Percentiles rank a stretch among this genome's conserved stretches.
phyloP scores from a whole-genome alignment of 2,113 vertebrate genomes.

The Tragelaphus strepsiceros region DNA sequence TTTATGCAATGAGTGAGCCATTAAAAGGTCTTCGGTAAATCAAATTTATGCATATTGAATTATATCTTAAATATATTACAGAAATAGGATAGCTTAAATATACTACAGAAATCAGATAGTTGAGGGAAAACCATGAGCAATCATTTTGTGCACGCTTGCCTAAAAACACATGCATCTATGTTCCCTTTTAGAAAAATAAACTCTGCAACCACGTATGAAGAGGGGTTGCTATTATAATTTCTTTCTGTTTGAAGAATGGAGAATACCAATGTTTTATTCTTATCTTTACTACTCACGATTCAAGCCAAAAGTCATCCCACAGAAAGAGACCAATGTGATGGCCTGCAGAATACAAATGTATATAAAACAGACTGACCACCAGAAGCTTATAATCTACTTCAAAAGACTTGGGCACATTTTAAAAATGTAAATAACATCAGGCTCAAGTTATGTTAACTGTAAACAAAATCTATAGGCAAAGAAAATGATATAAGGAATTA shows the following conservation, averaged over 20 bases:
- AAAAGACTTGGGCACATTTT: not conserved
- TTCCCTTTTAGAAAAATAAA: not conserved
- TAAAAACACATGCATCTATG: not conserved
- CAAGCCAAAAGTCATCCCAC: not conserved
- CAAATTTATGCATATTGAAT: not conserved
- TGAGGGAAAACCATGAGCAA: not conserved
- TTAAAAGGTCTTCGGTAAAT: not conserved
- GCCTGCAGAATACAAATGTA: not conserved
- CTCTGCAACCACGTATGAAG: not conserved
- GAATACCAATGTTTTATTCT: not conserved
- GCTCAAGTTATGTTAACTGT: not conserved
- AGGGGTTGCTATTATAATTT: not conserved
- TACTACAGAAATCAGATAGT: not conserved
- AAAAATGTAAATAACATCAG: not conserved
- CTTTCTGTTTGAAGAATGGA: not conserved
- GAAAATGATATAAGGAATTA: not conserved
- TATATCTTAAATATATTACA: not conserved
- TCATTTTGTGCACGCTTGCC: not conserved
- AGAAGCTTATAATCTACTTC: not conserved
- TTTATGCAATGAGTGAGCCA: not conserved
- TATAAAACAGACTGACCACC: not conserved
- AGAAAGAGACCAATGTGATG: not conserved
- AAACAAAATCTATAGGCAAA: not conserved
- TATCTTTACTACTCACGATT: not conserved
- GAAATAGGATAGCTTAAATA: not conserved